These are phyloP conservation scores for Hypothenemus hampei DNA, from an alignment of 1,140 invertebrate species.

Conservation along the genomic window DNA sequence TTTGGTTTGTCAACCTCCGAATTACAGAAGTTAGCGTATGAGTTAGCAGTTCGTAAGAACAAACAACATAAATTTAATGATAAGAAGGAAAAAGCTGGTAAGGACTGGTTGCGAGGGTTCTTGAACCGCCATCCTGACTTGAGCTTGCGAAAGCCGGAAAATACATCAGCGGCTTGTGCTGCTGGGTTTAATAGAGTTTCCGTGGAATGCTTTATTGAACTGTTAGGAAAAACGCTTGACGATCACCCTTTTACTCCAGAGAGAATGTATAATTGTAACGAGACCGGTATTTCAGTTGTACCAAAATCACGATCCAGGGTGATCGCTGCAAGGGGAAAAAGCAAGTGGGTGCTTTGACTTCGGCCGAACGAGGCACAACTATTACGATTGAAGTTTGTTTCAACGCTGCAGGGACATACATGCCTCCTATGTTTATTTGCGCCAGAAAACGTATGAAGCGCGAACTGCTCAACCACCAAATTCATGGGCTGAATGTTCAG, in stretches of 20 bases:
- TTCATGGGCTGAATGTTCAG: not conserved
- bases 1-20: slow-evolving; percentile 32
- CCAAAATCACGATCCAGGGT: slow-evolving; percentile 43
- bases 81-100: slow-evolving; percentile 29
- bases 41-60: slow-evolving; percentile 31
- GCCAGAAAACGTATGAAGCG: slow-evolving; percentile 24
- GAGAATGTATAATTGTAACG: slow-evolving; percentile 46
- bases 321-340: slow-evolving; percentile 43
- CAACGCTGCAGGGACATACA: slow-evolving; percentile 37
- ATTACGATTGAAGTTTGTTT: slow-evolving; percentile 31
- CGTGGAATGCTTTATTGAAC: slow-evolving; percentile 10
- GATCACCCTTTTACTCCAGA: slow-evolving; percentile 24
- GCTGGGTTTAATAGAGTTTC: slow-evolving; percentile 5
- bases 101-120: slow-evolving; percentile 32
- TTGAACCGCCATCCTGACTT: slow-evolving; percentile 24
- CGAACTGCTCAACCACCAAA: not conserved
- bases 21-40: slow-evolving; percentile 32
- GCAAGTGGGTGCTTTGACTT: slow-evolving; percentile 43
- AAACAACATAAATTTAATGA: slow-evolving; percentile 19
- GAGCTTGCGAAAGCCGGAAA: slow-evolving; percentile 31
- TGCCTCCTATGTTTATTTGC: slow-evolving; percentile 47
- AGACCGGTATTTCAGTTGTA: slow-evolving; percentile 46
- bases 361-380: slow-evolving; percentile 17
- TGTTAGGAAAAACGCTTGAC: slow-evolving; percentile 28
- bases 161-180: not conserved